phyloP scores from a whole-genome alignment of 2,888 invertebrate genomes.

The Habroteleia sp. region DNA sequence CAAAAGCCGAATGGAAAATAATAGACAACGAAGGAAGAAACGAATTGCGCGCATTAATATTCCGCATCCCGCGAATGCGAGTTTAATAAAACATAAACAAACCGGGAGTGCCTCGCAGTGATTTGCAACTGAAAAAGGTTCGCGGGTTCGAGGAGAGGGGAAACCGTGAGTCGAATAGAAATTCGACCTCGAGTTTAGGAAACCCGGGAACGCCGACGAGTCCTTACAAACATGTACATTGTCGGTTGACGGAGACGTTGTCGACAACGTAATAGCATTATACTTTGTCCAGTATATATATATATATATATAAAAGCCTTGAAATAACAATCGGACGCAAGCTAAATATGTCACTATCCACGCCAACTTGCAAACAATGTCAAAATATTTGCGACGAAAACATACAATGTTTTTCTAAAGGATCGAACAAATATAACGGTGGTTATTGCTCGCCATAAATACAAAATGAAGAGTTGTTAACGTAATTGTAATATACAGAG shows the following conservation, averaged over 20 bases:
- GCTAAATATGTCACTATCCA: constrained; percentile 42
- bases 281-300: constrained; percentile 42
- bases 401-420: constrained; percentile 23
- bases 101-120: constrained; percentile 51
- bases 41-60: constrained; percentile 64
- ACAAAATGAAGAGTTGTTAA: too few species aligned
- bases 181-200: constrained; percentile 54
- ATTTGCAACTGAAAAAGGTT: constrained; percentile 67
- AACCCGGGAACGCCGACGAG: constrained; percentile 39
- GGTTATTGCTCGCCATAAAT: not conserved
- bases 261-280: constrained; percentile 44
- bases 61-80: constrained; percentile 60
- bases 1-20: constrained; percentile 54
- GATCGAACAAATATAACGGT: not conserved
- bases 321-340: constrained; percentile 51
- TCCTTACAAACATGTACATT: constrained; percentile 49
- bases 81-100: constrained; percentile 67
- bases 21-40: constrained; percentile 57
- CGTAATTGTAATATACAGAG: too few species aligned
- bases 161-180: constrained; percentile 61
- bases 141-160: constrained; percentile 26
- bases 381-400: constrained; percentile 35
- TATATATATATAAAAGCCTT: constrained; percentile 54
- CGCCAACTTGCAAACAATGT: constrained; percentile 43
- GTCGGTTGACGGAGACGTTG: constrained; percentile 33